phyloP scores from a whole-genome alignment of 2,113 vertebrate species.

The Tapirus terrestris region DNA sequence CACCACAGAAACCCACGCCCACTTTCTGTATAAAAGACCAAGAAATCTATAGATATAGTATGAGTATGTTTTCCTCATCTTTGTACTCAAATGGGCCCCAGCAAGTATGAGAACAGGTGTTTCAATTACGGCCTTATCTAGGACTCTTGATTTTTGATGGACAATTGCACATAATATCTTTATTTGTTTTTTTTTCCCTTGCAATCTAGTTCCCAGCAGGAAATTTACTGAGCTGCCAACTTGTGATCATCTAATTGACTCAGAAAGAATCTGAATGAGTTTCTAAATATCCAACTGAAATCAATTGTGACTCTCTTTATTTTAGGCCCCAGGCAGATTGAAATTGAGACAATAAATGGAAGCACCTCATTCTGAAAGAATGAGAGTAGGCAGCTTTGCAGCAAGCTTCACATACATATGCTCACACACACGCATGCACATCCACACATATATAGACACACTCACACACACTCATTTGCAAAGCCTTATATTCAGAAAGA shows the following conservation, averaged over 20 bases:
- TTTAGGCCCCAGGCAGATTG: constrained; percentile 85
- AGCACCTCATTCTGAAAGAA: constrained; percentile 84
- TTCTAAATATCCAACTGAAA: constrained; percentile 85
- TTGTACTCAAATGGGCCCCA: constrained; percentile 43
- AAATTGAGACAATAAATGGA: constrained; percentile 89
- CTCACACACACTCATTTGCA: not conserved
- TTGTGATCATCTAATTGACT: constrained; percentile 82
- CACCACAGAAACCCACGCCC: too few relatives aligned
- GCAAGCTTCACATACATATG: constrained; percentile 22
- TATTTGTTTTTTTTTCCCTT: constrained; percentile 66
- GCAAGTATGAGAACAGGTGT: constrained; percentile 56
- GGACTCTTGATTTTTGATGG: constrained; percentile 68
- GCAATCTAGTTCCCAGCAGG: constrained; percentile 78
- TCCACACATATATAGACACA: not conserved
- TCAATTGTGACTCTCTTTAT: constrained; percentile 86
- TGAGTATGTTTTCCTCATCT: constrained; percentile 31
- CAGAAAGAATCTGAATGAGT: constrained; percentile 81
- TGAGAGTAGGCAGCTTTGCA: constrained; percentile 79
- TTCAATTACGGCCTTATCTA: constrained; percentile 59
- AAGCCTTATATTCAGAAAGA: constrained; percentile 40
- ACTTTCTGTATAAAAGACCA: not conserved
- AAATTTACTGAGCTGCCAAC: constrained; percentile 82
- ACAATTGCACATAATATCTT: constrained; percentile 81
- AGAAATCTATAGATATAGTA: not conserved
- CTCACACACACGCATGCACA: not conserved